Evolutionary conservation across 1,140 invertebrate genomes (phyloP), one percentile per base, ranked within the genome.

Genomic region (Atta colombica): DNA sequence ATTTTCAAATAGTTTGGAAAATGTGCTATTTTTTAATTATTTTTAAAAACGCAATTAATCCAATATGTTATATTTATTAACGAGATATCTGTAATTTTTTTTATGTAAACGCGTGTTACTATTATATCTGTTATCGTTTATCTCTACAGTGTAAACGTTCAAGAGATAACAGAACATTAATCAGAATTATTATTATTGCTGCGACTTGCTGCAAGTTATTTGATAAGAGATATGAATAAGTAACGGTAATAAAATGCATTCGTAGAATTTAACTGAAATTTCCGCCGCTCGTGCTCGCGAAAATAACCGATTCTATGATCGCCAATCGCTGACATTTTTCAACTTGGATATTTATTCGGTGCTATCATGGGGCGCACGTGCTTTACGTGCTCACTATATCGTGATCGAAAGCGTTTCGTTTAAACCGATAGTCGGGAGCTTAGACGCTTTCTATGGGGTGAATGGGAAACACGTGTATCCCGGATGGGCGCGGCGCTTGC

Each of bases 341-440:
- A 75, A 61, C 18, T 14, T 74, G 55, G 80, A 75, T 84, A 84
- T 82, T 82, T 84, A 84, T 75, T 84, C 58, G 69, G 2, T 18
- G 69, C 80, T 75, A 84, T 84, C 80, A 84, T 75, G 69, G 69
- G n/a, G 25, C 55, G 80, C 71, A 84, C 80, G 80, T 84, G 80
- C 69, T 72, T 84, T 68, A 75, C 68, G 55, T 84, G 39, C 39
- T 10, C 39, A 14, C 55, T 74, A 75, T 74, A 84, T 74, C 80
- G 55, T 31, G 80, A 84, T 75, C 80, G 80, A 61, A 16, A 61
- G 55, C 68, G 53, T 53, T 35, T 75, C 69, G 69, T 25, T 63
- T 84, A 75, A 84, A 84, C 55, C 60, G 69, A 28, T 75, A 51
- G 80, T 45, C 69, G 80, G 35, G 39, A 58, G 71, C 21, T 84